Evolutionary conservation across 2,113 vertebrate species (phyloP), one percentile per base, ranked within the genome.

Genomic region (Gallinago paraguaiae): DNA sequence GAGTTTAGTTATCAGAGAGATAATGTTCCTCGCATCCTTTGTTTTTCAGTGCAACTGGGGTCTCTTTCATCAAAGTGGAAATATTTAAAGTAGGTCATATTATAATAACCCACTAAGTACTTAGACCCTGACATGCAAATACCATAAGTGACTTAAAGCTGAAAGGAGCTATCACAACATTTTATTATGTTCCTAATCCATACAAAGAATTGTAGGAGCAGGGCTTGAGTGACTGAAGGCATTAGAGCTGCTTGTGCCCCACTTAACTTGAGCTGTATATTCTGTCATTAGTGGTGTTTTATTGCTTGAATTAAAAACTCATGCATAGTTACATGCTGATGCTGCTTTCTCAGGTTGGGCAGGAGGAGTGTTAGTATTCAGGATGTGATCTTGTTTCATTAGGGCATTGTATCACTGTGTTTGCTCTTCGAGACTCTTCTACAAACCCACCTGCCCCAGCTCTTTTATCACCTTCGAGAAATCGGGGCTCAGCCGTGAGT

Each of bases 401-500:
- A 99, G 99, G 99, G 99, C 67, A 99, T 99, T 82, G 99, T 99
- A 90, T 99, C 99, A 10, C 93, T 99, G 93, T 99, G 99, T 96
- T 98, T 99, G 96, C 98, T 99, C 95, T 99, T 99, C 95, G 99
- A 99, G 98, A 98, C 98, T 57, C 98, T 99, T 87, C 98, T 99
- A 54, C 99, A 99, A 97, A 98, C 98, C 3, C 98, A 99, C 82
- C 98, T 99, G 71, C 99, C 99, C 25, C 99, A 99, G 94, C 99
- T 99, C 75, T 99, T 99, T 87, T 99, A 99, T 96, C 99, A 99
- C 95, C 98, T 99, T 14, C 96, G 98, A 83, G 99, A 99, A 98
- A 99, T 99, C 14, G 99, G 98, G 50, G 99, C 99, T n/a, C 99
- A 99, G 96, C 99, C 99, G 99, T 99, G 97, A 99, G 99, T 98